Percentiles rank a stretch among this genome's conserved stretches.
Evolutionary conservation across 2,113 vertebrate species (phyloP).

Genomic region (Dasyprocta punctata): DNA sequence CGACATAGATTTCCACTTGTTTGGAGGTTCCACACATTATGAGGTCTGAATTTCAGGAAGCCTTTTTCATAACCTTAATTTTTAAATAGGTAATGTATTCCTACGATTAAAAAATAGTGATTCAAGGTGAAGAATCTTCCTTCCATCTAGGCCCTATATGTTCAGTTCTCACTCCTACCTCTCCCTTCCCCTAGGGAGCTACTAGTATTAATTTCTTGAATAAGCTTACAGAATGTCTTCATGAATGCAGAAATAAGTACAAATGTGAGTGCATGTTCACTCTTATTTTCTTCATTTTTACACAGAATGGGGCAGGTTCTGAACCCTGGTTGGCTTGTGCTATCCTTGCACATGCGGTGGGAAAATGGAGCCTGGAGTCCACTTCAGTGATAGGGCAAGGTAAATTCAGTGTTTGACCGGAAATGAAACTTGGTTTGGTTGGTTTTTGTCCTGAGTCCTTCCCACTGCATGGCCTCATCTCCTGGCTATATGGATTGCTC

Average conservation of each 20-base stretch:
- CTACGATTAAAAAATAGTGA: not conserved
- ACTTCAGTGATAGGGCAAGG: not conserved
- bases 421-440: not conserved
- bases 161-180: not conserved
- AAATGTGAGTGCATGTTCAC: not conserved
- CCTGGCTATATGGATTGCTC: not conserved
- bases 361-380: not conserved
- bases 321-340: not conserved
- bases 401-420: accelerated
- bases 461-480: not conserved
- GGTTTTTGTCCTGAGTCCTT: not conserved
- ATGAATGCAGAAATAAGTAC: not conserved
- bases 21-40: not conserved
- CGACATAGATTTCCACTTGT: not conserved
- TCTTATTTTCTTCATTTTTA: not conserved
- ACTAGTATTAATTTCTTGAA: not conserved
- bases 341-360: not conserved
- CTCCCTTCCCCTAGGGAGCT: not conserved
- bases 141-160: not conserved
- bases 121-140: not conserved
- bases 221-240: not conserved
- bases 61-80: not conserved
- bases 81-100: not conserved
- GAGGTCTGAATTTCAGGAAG: not conserved
- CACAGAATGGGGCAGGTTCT: not conserved